These are phyloP conservation scores for Epiblema foenella DNA, from an alignment of 2,888 invertebrate species.

Conservation along the genomic window DNA sequence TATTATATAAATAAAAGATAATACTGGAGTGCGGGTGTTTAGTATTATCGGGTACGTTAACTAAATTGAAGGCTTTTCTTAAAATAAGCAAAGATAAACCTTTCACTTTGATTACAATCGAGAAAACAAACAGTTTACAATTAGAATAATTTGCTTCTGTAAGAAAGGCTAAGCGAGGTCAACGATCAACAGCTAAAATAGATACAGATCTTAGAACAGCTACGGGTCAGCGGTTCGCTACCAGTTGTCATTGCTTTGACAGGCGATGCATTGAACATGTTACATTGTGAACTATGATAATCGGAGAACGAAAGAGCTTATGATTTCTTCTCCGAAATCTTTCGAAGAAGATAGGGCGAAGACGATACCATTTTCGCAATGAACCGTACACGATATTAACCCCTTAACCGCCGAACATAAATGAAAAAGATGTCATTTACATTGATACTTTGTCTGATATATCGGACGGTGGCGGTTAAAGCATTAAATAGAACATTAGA, in stretches of 20 bases:
- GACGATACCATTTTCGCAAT: no score
- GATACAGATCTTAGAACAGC: slow-evolving; percentile 55
- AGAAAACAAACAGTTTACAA: slow-evolving; percentile 46
- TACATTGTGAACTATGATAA: neutral
- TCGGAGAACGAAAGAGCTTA: no score
- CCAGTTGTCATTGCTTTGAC: slow-evolving; percentile 46
- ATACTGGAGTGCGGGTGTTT: neutral
- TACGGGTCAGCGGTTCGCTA: slow-evolving; percentile 51
- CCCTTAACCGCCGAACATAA: no score
- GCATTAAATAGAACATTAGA: no score
- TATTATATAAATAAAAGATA: no score
- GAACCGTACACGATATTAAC: no score
- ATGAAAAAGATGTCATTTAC: no score
- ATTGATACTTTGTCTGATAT: no score
- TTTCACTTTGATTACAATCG: slow-evolving; percentile 61
- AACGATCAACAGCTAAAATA: slow-evolving; percentile 59
- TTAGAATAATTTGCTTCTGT: slow-evolving; percentile 55
- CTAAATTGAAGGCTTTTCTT: slow-evolving; percentile 15
- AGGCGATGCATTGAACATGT: slow-evolving; percentile 1
- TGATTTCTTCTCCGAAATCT: no score
- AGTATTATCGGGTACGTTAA: neutral
- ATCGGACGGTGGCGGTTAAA: no score
- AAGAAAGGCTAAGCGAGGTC: slow-evolving; percentile 60
- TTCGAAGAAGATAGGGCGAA: no score
- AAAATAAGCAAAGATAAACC: slow-evolving; percentile 45